Conservation (phyloP, 2,113 vertebrate species). For the Siniperca knerii region DNA sequence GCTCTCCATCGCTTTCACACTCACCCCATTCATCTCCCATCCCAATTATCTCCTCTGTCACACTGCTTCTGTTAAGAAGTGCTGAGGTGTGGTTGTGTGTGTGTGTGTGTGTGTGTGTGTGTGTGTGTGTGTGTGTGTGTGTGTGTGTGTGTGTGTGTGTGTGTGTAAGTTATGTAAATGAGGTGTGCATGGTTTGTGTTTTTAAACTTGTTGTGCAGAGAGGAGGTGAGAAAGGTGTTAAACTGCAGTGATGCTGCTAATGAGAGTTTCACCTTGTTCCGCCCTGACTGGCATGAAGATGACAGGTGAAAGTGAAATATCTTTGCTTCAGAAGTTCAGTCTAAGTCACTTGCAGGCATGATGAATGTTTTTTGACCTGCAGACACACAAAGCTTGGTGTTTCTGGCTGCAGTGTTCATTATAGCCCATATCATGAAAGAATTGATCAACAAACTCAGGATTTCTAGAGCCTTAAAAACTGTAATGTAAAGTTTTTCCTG, state of each 20-base stretch:
- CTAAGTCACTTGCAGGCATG: background rate
- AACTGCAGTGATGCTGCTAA: conserved; percentile 4
- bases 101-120: background rate
- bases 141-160: background rate
- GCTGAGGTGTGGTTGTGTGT: background rate
- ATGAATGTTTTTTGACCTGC: background rate
- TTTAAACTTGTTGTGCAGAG: conserved; percentile 42
- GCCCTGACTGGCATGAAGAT: background rate
- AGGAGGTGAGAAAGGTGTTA: conserved; percentile 46
- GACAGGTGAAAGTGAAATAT: background rate
- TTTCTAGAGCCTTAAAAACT: background rate
- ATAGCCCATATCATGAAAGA: background rate
- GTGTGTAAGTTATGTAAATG: conserved; percentile 17
- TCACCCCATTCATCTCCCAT: conserved; percentile 25
- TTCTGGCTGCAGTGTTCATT: background rate
- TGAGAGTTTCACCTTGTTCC: conserved; percentile 22
- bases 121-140: background rate
- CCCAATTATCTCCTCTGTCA: conserved; percentile 53
- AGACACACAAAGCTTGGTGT: no score
- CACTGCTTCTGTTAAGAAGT: background rate
- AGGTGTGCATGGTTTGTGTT: conserved; percentile 24
- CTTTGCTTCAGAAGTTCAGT: background rate
- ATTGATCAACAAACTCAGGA: background rate
- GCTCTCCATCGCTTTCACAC: conserved; percentile 13
- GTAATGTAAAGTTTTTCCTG: background rate